These are phyloP conservation scores for Hartigia nigra DNA, from an alignment of 2,888 invertebrate species.

Conservation along the genomic window DNA sequence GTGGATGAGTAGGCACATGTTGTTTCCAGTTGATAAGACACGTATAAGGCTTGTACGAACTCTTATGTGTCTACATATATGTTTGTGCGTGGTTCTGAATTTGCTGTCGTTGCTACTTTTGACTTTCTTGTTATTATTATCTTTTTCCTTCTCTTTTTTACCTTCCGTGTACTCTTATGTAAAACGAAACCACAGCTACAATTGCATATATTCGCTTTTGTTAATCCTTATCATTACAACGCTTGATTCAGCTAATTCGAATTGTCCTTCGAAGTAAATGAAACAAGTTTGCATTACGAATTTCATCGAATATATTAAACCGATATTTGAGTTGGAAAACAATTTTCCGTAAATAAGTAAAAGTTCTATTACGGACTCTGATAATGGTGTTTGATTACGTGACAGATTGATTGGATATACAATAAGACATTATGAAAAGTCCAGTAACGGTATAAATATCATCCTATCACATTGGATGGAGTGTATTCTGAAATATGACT, in stretches of 20 bases:
- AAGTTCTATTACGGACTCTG: not conserved
- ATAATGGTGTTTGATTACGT: not conserved
- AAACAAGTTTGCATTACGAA: not conserved
- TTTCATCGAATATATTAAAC: not conserved
- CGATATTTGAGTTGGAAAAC: not conserved
- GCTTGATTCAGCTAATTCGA: not conserved
- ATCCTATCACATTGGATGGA: not conserved
- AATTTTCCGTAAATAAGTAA: not conserved
- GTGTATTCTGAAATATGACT: not conserved
- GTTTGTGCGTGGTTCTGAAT: too few relatives aligned
- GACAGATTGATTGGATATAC: not conserved
- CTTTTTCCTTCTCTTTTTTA: not conserved
- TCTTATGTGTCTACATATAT: too few relatives aligned
- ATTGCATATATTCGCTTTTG: not conserved
- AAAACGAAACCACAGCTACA: not conserved
- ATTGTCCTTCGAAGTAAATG: not conserved
- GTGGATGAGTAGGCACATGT: not conserved
- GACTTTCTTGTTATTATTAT: not conserved
- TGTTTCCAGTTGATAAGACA: not conserved
- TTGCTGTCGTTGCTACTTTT: not conserved
- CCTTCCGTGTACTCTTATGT: not conserved
- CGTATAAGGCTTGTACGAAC: not conserved
- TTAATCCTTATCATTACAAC: not conserved
- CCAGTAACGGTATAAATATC: not conserved
- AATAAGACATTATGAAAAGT: not conserved